Conservation (phyloP, 53 echinoderm and acorn worm genomes). For the Apostichopus leukothele region DNA sequence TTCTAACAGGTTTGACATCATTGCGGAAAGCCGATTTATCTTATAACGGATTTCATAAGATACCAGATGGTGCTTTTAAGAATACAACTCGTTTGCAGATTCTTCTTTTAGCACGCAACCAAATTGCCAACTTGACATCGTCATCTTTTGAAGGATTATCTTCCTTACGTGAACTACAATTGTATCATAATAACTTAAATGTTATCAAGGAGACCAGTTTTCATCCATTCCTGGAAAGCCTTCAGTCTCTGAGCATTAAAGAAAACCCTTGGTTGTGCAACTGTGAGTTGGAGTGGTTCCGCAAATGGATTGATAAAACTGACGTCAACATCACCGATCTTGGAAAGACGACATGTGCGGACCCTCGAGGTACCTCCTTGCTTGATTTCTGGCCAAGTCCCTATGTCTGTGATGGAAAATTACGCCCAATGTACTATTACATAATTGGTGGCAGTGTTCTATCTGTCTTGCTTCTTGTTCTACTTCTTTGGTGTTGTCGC, state of each 20-base stretch:
- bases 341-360: slow-evolving; percentile 55
- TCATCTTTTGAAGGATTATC: slow-evolving; percentile 52
- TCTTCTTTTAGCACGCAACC: slow-evolving; percentile 68
- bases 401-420: slow-evolving; percentile 48
- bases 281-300: slow-evolving; percentile 88
- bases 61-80: slow-evolving; percentile 62
- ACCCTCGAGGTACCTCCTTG: slow-evolving; percentile 53
- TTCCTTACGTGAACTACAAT: slow-evolving; percentile 60
- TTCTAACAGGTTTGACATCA: slow-evolving; percentile 54
- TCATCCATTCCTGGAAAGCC: slow-evolving; percentile 56
- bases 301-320: slow-evolving; percentile 80
- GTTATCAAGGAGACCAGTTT: slow-evolving; percentile 73
- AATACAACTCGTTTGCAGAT: slow-evolving; percentile 48
- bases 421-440: slow-evolving; percentile 6
- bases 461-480: neutral
- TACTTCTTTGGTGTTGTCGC: slow-evolving; percentile 19
- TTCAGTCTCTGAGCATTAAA: slow-evolving; percentile 58
- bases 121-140: slow-evolving; percentile 57
- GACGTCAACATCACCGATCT: slow-evolving; percentile 52
- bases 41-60: slow-evolving; percentile 73
- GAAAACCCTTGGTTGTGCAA: slow-evolving; percentile 81
- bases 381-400: slow-evolving; percentile 11
- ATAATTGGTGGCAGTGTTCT: neutral
- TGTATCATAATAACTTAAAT: slow-evolving; percentile 71
- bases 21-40: slow-evolving; percentile 72